These are phyloP conservation scores for Metopia argyrocephala DNA, from an alignment of 2,888 invertebrate species.

Conservation along the genomic window DNA sequence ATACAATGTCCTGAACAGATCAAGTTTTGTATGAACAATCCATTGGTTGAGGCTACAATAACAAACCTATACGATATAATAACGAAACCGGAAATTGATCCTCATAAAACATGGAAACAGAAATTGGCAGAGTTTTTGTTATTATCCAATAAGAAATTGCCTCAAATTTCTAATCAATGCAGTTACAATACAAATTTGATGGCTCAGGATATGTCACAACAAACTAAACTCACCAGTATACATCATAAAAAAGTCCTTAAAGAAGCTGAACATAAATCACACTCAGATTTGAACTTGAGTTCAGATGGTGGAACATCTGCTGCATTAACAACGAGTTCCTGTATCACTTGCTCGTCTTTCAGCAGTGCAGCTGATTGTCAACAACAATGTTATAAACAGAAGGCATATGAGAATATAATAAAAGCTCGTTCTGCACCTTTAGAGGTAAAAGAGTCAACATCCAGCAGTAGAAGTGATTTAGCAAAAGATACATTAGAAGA, in stretches of 20 bases:
- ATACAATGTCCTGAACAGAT: slow-evolving; percentile 78
- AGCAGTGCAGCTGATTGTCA: slow-evolving; percentile 56
- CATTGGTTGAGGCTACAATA: slow-evolving; percentile 68
- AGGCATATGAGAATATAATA: slow-evolving; percentile 39
- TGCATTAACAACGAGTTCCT: slow-evolving; percentile 70
- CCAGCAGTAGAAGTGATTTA: slow-evolving; percentile 41
- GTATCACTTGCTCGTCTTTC: slow-evolving; percentile 65
- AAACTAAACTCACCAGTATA: slow-evolving; percentile 61
- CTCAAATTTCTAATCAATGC: slow-evolving; percentile 70
- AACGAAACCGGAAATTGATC: slow-evolving; percentile 65
- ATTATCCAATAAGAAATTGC: slow-evolving; percentile 67
- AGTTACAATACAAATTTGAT: slow-evolving; percentile 53
- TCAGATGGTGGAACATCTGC: slow-evolving; percentile 68
- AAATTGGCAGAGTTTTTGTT: slow-evolving; percentile 70
- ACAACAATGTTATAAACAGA: slow-evolving; percentile 18
- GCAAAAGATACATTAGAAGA: slow-evolving; percentile 31
- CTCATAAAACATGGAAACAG: slow-evolving; percentile 69
- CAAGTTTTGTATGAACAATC: slow-evolving; percentile 67
- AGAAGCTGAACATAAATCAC: not conserved
- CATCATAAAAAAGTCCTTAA: not conserved
- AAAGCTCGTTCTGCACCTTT: slow-evolving; percentile 50
- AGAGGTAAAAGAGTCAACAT: slow-evolving; percentile 35
- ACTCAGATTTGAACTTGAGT: slow-evolving; percentile 50
- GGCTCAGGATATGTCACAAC: slow-evolving; percentile 68
- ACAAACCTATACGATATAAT: slow-evolving; percentile 69